Percentiles rank a stretch among this genome's conserved stretches.
phyloP scores from a whole-genome alignment of 2,888 invertebrate species.

The Lacanobia wlatinum region DNA sequence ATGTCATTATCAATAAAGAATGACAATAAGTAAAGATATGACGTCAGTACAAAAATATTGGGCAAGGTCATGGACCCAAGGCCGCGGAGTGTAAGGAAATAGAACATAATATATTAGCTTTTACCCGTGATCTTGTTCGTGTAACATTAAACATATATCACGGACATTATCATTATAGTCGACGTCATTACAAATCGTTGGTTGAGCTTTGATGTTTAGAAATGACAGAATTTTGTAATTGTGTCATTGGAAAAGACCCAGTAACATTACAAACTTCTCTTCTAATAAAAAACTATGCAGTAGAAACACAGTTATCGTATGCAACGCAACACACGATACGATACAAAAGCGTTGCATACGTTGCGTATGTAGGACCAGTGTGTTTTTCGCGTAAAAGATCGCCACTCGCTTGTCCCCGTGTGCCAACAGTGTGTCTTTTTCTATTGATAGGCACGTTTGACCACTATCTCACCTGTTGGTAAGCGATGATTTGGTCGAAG shows the following conservation, averaged over 20 bases:
- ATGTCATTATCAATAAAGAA: conserved; percentile 17
- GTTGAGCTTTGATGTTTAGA: conserved; percentile 45
- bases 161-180: conserved; percentile 24
- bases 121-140: conserved; percentile 29
- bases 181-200: conserved; percentile 25
- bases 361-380: no score
- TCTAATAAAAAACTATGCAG: no score
- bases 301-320: no score
- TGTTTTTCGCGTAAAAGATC: no score
- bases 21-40: conserved; percentile 20
- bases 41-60: conserved; percentile 26
- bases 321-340: no score
- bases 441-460: no score
- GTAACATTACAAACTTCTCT: conserved; percentile 4
- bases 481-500: no score
- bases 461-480: no score
- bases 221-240: conserved; percentile 5
- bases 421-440: no score
- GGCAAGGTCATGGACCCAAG: conserved; percentile 26
- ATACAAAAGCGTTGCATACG: no score
- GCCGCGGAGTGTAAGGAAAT: conserved; percentile 30
- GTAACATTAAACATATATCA: conserved; percentile 38
- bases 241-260: conserved; percentile 4
- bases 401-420: no score
- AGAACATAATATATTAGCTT: conserved; percentile 45